Base-by-base conservation (phyloP, 2,888 invertebrate genomes). In the Polylopha cassiicola region DNA sequence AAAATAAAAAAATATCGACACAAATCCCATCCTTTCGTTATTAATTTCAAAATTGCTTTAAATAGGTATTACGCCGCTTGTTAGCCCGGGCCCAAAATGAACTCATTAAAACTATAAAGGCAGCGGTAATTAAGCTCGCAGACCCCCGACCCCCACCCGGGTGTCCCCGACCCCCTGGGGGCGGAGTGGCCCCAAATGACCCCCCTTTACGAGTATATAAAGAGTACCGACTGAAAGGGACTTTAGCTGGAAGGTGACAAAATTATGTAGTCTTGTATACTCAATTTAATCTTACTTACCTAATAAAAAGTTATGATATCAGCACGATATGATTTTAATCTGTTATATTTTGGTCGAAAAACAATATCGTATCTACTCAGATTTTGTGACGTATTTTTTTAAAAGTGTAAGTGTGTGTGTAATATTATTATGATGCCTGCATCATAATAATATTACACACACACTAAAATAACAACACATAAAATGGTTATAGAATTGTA, bases 21-120 rank as follows among this genome's bases (percentile, higher is more conserved):
- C n/a, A 11, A 11, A 2, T 13, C 46, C 48, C 77, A 53, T 42
- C 81, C 58, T 81, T 79, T 49, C 55, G 70, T 74, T 81, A 81
- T 82, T 86, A 85, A 86, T 86, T 84, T 82, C 84, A 80, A 80
- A 82, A 84, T 85, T 84, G 84, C 72, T 81, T 84, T 79, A 81
- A 84, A 85, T 81, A 80, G 76, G 79, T 76, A 82, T 84, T 80
- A 78, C 76, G 77, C 60, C 79, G 82, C 84, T 85, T 85, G 84
- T 88, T 88, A 87, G 88, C 86, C 84, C 85, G 87, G 87, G 87
- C 87, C 89, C 81, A 77, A 84, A 84, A 90, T 89, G 89, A 89
- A 89, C 89, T 90, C 89, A 90, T 90, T 90, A 89, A 89, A 90
- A 89, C 89, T 89, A 90, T 89, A 89, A 89, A 89, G 89, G 88